phyloP scores from a whole-genome alignment of 2,888 invertebrate genomes.

The Scaptomyza cyrtandrae region DNA sequence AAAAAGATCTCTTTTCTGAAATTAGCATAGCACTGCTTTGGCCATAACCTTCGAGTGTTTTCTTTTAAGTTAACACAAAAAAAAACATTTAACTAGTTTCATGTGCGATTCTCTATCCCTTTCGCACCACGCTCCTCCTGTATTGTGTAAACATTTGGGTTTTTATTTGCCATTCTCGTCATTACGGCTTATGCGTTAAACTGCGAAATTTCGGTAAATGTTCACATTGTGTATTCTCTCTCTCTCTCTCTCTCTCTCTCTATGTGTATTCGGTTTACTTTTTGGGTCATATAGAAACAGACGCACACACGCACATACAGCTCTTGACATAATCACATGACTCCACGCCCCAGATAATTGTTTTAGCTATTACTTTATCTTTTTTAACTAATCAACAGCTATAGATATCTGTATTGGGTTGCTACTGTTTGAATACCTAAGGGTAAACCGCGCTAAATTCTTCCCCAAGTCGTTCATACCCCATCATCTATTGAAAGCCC shows the following conservation, averaged over 20 bases:
- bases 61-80: constrained; percentile 16
- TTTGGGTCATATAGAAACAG: constrained; percentile 30
- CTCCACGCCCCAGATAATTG: constrained; percentile 44
- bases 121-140: not conserved
- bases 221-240: constrained; percentile 5
- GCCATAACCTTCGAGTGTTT: constrained; percentile 46
- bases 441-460: constrained; percentile 32
- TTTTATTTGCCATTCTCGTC: constrained; percentile 49
- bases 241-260: not conserved
- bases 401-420: constrained; percentile 17
- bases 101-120: constrained; percentile 16
- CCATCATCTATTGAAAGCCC: constrained; percentile 2
- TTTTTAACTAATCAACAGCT: constrained; percentile 36
- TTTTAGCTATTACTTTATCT: constrained; percentile 16
- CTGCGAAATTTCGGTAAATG: constrained; percentile 43
- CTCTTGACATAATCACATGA: constrained; percentile 46
- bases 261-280: constrained; percentile 19
- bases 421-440: constrained; percentile 30
- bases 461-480: not conserved
- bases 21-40: constrained; percentile 55
- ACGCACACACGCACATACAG: not conserved
- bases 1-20: constrained; percentile 46
- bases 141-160: constrained; percentile 68
- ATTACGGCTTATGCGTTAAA: constrained; percentile 15
- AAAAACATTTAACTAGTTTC: constrained; percentile 21